Evolutionary conservation across 2,888 invertebrate species (phyloP).

Genomic region (Fissipunctia ypsillon): DNA sequence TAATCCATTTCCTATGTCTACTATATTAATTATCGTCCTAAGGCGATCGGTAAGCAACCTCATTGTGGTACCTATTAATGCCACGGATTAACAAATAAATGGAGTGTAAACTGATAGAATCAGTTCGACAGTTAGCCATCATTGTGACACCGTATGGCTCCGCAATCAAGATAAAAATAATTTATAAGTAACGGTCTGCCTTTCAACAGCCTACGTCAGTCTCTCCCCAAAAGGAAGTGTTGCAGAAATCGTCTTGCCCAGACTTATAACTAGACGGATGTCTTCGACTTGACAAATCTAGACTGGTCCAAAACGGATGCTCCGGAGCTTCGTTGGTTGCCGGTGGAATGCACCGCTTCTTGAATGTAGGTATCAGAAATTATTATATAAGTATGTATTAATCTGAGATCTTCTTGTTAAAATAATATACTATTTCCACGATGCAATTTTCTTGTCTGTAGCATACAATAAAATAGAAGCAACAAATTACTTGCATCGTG

Average conservation of each 20-base stretch:
- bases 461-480: neutral
- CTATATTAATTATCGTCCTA: constrained; percentile 60
- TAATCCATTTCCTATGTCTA: constrained; percentile 62
- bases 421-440: neutral
- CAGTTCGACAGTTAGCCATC: neutral
- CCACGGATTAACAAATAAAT: constrained; percentile 27
- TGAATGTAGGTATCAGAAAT: neutral
- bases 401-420: neutral
- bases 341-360: neutral
- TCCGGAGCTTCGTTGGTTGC: neutral
- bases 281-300: neutral
- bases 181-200: constrained; percentile 4
- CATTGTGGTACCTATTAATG: constrained; percentile 51
- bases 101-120: constrained; percentile 23
- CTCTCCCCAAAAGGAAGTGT: constrained; percentile 1
- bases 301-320: constrained; percentile 4
- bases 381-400: neutral
- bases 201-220: neutral
- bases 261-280: constrained; percentile 23
- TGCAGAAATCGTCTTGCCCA: neutral
- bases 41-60: constrained; percentile 60
- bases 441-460: neutral
- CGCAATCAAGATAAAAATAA: constrained; percentile 1
- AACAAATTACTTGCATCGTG: neutral
- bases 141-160: neutral